Evolutionary conservation across 2,113 vertebrate genomes (phyloP).

Genomic region (Plecturocebus donacophilus): DNA sequence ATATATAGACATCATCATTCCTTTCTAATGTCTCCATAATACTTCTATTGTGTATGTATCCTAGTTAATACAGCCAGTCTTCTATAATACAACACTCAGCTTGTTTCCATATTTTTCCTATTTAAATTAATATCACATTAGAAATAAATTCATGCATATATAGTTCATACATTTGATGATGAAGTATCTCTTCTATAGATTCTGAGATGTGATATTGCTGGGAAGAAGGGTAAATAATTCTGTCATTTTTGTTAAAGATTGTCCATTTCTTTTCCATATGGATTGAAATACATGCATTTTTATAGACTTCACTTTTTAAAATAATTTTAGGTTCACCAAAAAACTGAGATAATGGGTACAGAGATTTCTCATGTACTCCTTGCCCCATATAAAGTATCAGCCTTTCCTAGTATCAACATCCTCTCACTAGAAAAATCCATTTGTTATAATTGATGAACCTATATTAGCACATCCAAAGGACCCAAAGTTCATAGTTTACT

Average conservation of each 20-base stretch:
- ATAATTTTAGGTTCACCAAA: neutral
- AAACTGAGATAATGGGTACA: too few relatives aligned
- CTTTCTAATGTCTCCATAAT: neutral
- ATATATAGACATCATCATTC: neutral
- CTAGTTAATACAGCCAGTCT: neutral
- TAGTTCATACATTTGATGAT: neutral
- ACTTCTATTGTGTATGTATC: neutral
- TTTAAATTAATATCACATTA: neutral
- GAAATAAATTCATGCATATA: neutral
- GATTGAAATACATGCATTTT: neutral
- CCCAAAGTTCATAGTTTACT: too few relatives aligned
- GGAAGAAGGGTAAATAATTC: neutral
- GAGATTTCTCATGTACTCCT: too few relatives aligned
- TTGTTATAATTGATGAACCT: neutral
- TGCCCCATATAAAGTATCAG: accelerated
- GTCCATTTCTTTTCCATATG: neutral
- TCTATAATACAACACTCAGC: neutral
- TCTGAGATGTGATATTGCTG: neutral
- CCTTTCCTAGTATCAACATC: neutral
- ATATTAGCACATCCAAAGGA: neutral
- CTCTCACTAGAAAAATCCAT: neutral
- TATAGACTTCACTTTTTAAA: neutral
- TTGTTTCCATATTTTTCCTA: neutral
- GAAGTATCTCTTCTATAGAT: neutral
- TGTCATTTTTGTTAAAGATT: neutral